Base-by-base conservation (phyloP, 2,113 vertebrate genomes). In the Ophthalmolycus amberensis region DNA sequence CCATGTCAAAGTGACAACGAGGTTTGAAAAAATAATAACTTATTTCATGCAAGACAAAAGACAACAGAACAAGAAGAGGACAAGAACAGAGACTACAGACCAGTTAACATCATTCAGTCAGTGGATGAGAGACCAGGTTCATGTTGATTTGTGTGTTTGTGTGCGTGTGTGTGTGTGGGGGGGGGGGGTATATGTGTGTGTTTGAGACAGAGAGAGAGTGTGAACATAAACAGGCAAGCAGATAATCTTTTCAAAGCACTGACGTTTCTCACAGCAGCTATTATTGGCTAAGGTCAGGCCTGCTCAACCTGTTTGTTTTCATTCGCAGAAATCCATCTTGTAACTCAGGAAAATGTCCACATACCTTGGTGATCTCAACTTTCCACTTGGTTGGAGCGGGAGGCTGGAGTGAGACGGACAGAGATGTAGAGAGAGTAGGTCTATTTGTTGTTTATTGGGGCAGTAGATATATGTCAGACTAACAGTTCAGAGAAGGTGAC, bases 291-390 rank as follows among this genome's bases (percentile, higher is more conserved):
- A 34, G 25, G 65, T n/a, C 20, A 0, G n/a, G 32, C 90, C 81
- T 79, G 93, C 67, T 90, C 16, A 79, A 91, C 93, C 89, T 76
- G 92, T 92, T 91, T 71, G 32, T 32, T 54, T 27, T 50, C 25
- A n/a, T 58, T 75, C 20, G 2, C 37, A 80, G 63, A 71, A 88
- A 85, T 81, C 29, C 62, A 70, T 18, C 83, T 65, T 69, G 71
- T 58, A 40, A 71, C 82, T 85, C 64, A 85, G 67, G 79, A 76
- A 75, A 60, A 75, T 22, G 25, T 82, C 15, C 1, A 54, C 48
- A 32, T 88, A 81, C 84, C 58, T 72, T 34, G 70, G 52, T 71
- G n/a, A 48, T 70, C 16, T 71, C 18, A 37, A 66, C 46, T 63
- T 27, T 16, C 20, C 27, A 3, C 59, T 59, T 50, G 20, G 60